Evolutionary conservation across 2,888 invertebrate genomes (phyloP).

Genomic region (Creontiades dilutus): DNA sequence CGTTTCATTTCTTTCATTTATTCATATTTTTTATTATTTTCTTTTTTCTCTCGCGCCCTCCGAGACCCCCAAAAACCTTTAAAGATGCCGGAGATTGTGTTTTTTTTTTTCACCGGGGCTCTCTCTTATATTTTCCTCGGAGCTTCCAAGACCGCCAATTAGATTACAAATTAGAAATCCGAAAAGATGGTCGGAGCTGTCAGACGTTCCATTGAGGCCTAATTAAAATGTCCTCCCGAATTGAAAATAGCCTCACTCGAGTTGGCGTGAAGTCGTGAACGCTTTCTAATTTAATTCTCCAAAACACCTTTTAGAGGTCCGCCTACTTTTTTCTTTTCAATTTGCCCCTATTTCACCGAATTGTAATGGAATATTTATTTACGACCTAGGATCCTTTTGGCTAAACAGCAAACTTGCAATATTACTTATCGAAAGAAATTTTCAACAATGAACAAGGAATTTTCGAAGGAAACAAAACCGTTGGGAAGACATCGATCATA

Average conservation of each 20-base stretch:
- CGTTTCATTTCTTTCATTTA: too few relatives aligned
- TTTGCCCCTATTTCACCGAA: neutral
- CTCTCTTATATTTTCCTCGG: too few relatives aligned
- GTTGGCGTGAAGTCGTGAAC: conserved; percentile 27
- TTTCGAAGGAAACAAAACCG: too few relatives aligned
- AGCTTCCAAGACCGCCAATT: conserved; percentile 42
- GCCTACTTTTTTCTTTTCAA: neutral
- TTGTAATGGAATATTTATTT: too few relatives aligned
- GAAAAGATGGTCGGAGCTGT: conserved; percentile 17
- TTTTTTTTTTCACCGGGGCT: neutral
- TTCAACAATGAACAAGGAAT: too few relatives aligned
- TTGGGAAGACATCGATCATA: too few relatives aligned
- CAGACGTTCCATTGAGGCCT: neutral
- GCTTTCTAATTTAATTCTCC: conserved; percentile 33
- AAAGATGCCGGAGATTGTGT: neutral
- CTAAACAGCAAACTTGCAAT: too few relatives aligned
- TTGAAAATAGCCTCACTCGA: neutral
- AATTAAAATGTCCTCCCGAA: conserved; percentile 28
- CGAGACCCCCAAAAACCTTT: neutral
- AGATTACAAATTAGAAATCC: conserved; percentile 40
- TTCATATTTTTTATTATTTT: neutral
- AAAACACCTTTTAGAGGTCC: neutral
- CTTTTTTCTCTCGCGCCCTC: neutral
- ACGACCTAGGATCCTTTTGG: too few relatives aligned
- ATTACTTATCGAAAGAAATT: too few relatives aligned